Evolutionary conservation across 2,797 vertebrate species (phyloP), one percentile per base, ranked within the genome.

Genomic region (Sebastes hubbsi): DNA sequence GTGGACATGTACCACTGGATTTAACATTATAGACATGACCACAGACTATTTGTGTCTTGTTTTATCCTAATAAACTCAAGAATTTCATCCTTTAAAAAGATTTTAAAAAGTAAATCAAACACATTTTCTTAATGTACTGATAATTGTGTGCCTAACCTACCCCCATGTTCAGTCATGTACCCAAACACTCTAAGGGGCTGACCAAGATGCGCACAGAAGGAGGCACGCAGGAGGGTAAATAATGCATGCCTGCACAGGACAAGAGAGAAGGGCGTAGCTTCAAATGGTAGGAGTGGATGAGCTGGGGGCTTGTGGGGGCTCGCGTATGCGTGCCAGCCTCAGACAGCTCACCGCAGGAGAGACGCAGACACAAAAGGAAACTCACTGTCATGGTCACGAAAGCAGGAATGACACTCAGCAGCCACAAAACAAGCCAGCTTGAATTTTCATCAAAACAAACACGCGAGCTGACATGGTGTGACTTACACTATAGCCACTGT

Each of bases 221-320:
- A 75, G 78, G 85, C 81, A 83, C 46, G 83, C 78, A 59, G 54
- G 64, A 92, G 66, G 74, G 91, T 91, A 91, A 94, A 94, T 91
- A 93, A 93, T 92, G 75, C 91, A 94, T 90, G 92, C 66, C 88
- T 89, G 81, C 84, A 91, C 89, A 94, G 86, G 85, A 91, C 78
- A 38, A 11, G 68, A 63, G 79, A 80, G 77, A 56, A 87, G 89
- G 84, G 86, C 34, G 87, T 62, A 87, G 82, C 80, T 83, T 74
- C 8, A 46, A 79, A 80, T 72, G 81, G 81, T 61, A 58, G 75
- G 55, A 73, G 72, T n/a, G 65, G 78, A 79, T 60, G 87, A 85
- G 85, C 73, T n/a, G 85, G 80, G 90, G 86, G 85, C 82, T 77
- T 90, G 91, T 87, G 90, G 81, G 91, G 86, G 86, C 93, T 91